A percentile compares a stretch with the other conserved stretches of the same genome.
phyloP scores from a whole-genome alignment of 2,888 invertebrate genomes.

The Limenitis camilla region DNA sequence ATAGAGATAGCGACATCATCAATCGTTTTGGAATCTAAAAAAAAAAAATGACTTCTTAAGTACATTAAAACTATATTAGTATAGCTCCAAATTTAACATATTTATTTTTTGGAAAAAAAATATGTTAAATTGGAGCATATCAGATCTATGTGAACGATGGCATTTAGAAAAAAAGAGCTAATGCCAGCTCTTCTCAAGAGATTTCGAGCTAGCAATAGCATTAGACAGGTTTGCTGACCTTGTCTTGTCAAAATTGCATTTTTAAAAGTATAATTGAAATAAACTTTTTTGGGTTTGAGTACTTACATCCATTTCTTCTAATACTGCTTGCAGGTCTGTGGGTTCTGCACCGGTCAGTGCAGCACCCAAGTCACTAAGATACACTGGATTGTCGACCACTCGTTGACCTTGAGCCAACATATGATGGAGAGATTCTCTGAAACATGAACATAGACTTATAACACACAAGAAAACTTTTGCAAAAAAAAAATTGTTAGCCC shows the following conservation, averaged over 20 bases:
- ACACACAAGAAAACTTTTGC: neutral
- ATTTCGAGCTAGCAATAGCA: no score
- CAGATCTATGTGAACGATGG: no score
- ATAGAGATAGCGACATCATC: conserved; percentile 88
- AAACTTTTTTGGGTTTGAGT: no score
- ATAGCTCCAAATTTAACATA: no score
- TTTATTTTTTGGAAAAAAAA: no score
- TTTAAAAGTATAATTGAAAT: no score
- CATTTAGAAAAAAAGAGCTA: no score
- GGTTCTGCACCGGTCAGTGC: conserved; percentile 95
- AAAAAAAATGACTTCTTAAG: neutral
- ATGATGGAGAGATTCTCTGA: conserved; percentile 95
- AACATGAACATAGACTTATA: neutral
- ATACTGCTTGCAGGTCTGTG: conserved; percentile 90
- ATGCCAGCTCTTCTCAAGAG: no score
- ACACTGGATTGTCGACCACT: conserved; percentile 98
- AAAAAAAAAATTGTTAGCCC: no score
- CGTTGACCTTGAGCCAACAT: conserved; percentile 97
- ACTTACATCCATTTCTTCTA: conserved; percentile 95
- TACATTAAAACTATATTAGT: neutral
- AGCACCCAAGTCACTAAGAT: conserved; percentile 96
- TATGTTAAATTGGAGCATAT: no score
- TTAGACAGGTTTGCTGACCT: no score
- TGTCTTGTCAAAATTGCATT: no score
- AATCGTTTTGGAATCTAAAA: conserved; percentile 92